Evolutionary conservation across 1,140 invertebrate species (phyloP).

Genomic region (Solenopsis fugax): DNA sequence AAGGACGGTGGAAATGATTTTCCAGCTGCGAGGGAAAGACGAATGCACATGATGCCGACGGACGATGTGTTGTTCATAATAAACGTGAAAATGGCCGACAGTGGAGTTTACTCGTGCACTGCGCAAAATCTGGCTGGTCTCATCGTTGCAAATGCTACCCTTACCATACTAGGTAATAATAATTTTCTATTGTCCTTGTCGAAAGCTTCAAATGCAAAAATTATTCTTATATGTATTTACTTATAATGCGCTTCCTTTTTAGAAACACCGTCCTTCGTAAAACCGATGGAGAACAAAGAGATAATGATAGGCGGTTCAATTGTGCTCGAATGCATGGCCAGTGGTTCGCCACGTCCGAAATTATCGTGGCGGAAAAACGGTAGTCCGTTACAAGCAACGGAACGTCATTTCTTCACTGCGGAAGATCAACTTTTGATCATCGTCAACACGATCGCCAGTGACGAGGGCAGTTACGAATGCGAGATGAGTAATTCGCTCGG

Average conservation of each 20-base stretch:
- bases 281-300: conserved; percentile 94
- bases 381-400: conserved; percentile 89
- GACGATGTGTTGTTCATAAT: conserved; percentile 97
- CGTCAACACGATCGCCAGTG: conserved; percentile 91
- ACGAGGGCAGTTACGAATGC: conserved; percentile 96
- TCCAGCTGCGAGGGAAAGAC: conserved; percentile 96
- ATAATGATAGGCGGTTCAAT: conserved; percentile 92
- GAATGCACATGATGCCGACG: conserved; percentile 96
- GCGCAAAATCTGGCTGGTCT: conserved; percentile 96
- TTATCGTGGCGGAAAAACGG: conserved; percentile 97
- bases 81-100: conserved; percentile 94
- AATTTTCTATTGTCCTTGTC: neutral
- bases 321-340: conserved; percentile 95
- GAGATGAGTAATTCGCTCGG: conserved; percentile 95
- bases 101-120: conserved; percentile 97
- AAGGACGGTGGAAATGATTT: conserved; percentile 98
- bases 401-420: conserved; percentile 93
- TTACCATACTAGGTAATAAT: conserved; percentile 92
- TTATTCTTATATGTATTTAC: neutral
- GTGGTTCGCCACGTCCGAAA: conserved; percentile 94
- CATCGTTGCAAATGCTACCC: conserved; percentile 95
- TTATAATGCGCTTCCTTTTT: conserved; percentile 7
- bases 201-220: neutral
- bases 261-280: conserved; percentile 95
- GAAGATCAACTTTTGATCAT: conserved; percentile 96